Evolutionary conservation across 2,113 vertebrate genomes (phyloP), one percentile per base, ranked within the genome.

Genomic region (Synodontis membranacea): DNA sequence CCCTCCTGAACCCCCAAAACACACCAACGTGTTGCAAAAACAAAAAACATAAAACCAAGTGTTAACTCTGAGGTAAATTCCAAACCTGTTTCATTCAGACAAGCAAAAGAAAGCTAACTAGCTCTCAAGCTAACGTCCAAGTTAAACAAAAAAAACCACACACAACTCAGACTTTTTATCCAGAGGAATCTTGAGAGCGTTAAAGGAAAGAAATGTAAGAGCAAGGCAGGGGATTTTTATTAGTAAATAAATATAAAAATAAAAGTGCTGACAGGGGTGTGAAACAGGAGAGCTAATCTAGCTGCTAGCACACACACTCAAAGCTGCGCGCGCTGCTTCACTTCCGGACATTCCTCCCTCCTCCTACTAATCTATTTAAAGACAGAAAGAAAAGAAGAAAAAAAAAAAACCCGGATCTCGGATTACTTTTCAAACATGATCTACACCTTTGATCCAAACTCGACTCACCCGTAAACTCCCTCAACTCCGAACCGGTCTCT

Each of bases 381-480:
- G n/a, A n/a, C n/a, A n/a, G n/a, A n/a, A n/a, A n/a, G n/a, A n/a
- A n/a, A n/a, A n/a, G n/a, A n/a, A n/a, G n/a, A n/a, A n/a, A n/a
- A n/a, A n/a, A n/a, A n/a, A n/a, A n/a, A n/a, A n/a, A n/a, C n/a
- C 1, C 9, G 4, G 9, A 21, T 1, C 6, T 58, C 46, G 76
- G 46, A n/a, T 70, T 44, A 75, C 12, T 28, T 44, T 76, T 82
- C 54, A 83, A 37, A 82, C n/a, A 70, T 42, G 34, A 88, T 7
- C 82, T 48, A 86, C 42, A 82, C 23, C 75, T 83, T 31, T 50
- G 74, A 89, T 84, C 76, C 79, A 89, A 89, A 17, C 88, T 89
- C 81, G 21, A 89, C 88, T 89, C 85, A 89, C 88, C 88, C 88
- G 88, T 86, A 39, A 84, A 88, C 84, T 79, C 76, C 76, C 76